Percentiles rank a stretch among this genome's conserved stretches.
Evolutionary conservation across 1,140 invertebrate species (phyloP).

Genomic region (Subanguina moxae): DNA sequence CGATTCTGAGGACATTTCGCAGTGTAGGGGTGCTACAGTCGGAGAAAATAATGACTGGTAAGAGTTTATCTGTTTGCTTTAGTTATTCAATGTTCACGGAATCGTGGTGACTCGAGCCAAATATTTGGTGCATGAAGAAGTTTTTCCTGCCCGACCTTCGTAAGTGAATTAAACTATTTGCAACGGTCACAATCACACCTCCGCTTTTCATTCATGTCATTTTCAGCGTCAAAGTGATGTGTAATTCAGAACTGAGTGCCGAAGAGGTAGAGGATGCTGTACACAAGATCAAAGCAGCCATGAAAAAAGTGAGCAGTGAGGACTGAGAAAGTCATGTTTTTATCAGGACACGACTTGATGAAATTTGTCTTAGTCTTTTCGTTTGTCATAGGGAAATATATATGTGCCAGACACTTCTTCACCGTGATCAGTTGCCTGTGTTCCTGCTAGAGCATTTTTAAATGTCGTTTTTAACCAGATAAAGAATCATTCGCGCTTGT

Average conservation of each 20-base stretch:
- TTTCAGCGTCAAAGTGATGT: slow-evolving; percentile 42
- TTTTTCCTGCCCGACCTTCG: slow-evolving; percentile 38
- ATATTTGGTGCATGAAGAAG: slow-evolving; percentile 51
- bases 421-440: too few relatives aligned
- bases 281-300: background rate
- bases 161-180: slow-evolving; percentile 18
- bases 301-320: background rate
- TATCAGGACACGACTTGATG: background rate
- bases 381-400: too few relatives aligned
- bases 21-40: too few relatives aligned
- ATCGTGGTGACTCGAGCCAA: slow-evolving; percentile 49
- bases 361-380: background rate
- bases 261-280: slow-evolving; percentile 12
- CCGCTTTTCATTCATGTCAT: background rate
- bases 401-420: too few relatives aligned
- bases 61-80: slow-evolving; percentile 13
- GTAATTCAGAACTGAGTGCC: slow-evolving; percentile 23
- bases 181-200: background rate
- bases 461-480: too few relatives aligned
- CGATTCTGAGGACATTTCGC: too few relatives aligned
- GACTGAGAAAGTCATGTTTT: background rate
- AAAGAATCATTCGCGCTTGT: too few relatives aligned
- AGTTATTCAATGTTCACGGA: slow-evolving; percentile 38
- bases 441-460: too few relatives aligned
- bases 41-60: too few relatives aligned